A percentile compares a stretch with the other conserved stretches of the same genome.
Conservation (phyloP, 2,113 vertebrate genomes). For the Oreotrochilus melanogaster region DNA sequence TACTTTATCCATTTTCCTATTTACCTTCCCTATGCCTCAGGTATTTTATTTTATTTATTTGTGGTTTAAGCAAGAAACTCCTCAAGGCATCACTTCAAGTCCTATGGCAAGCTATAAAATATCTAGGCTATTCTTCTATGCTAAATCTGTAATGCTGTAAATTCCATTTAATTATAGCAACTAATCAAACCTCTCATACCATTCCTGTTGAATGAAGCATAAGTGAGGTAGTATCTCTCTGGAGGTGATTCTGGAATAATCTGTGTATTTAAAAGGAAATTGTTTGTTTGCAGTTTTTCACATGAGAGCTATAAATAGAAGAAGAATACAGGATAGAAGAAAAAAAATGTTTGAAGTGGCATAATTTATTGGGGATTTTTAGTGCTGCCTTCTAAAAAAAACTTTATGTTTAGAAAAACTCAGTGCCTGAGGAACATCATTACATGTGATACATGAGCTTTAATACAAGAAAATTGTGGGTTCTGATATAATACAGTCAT, state of each 20-base stretch:
- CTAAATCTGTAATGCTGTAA: not conserved
- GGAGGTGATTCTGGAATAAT: not conserved
- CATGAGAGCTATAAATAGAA: not conserved
- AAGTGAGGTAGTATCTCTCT: not conserved
- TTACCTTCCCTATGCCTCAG: not conserved
- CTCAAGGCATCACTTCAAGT: not conserved
- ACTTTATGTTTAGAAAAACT: not conserved
- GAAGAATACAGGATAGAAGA: not conserved
- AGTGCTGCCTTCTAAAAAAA: not conserved
- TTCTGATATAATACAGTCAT: not conserved
- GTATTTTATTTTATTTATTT: not conserved
- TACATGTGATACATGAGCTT: not conserved
- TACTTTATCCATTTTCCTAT: not conserved
- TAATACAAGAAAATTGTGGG: slow-evolving; percentile 3
- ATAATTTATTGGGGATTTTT: not conserved
- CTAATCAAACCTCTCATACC: not conserved
- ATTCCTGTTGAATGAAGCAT: not conserved
- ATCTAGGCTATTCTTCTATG: not conserved
- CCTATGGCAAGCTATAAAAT: not conserved
- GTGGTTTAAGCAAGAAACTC: not conserved
- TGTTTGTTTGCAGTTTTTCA: not conserved
- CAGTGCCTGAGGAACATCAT: not conserved
- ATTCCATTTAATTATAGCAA: not conserved
- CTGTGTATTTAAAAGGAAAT: not conserved
- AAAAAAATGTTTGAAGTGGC: not conserved